phyloP scores from a whole-genome alignment of 2,888 invertebrate genomes.

The Cyclophora punctaria region DNA sequence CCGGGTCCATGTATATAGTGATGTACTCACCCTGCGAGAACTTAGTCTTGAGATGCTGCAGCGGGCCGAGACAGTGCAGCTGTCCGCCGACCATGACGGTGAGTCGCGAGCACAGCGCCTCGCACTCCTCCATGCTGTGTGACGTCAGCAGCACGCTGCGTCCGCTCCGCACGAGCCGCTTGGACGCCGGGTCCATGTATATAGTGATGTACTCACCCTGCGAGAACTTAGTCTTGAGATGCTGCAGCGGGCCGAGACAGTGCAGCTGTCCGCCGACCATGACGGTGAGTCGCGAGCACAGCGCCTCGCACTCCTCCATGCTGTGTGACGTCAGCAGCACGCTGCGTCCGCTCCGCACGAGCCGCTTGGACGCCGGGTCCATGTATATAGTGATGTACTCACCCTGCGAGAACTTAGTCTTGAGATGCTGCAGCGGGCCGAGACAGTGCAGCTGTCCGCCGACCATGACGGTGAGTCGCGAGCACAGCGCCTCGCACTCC shows the following conservation, averaged over 20 bases:
- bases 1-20: background rate
- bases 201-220: conserved; percentile 26
- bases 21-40: conserved; percentile 9
- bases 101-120: conserved; percentile 79
- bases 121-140: conserved; percentile 78
- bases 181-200: too few species aligned
- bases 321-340: conserved; percentile 63
- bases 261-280: conserved; percentile 80
- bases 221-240: conserved; percentile 32
- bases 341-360: conserved; percentile 78
- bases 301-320: conserved; percentile 82
- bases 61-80: conserved; percentile 77
- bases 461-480: conserved; percentile 80
- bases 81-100: conserved; percentile 81
- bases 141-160: conserved; percentile 30
- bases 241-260: conserved; percentile 77
- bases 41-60: conserved; percentile 51
- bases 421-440: conserved; percentile 73
- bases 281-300: conserved; percentile 80
- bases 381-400: conserved; percentile 54
- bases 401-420: conserved; percentile 58
- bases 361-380: too few species aligned
- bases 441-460: conserved; percentile 77
- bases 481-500: conserved; percentile 82
- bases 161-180: background rate